Percentiles rank a stretch among this genome's conserved stretches.
Conservation (phyloP, 2,113 vertebrate species). For the Sinocyclocheilus rhinocerous region DNA sequence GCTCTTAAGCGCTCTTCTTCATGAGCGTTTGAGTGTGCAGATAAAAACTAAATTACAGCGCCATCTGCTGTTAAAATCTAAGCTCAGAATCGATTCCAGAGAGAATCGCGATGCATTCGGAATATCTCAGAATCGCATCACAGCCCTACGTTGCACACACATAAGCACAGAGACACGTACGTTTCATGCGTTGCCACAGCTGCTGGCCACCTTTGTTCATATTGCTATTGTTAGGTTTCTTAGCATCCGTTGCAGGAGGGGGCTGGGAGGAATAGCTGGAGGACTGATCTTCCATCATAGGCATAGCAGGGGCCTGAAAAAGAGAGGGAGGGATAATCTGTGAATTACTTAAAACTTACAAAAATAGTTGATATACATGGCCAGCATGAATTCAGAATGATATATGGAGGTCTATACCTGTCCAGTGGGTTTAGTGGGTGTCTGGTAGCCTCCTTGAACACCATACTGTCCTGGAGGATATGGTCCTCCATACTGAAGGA, state of each 20-base stretch:
- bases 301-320: conserved; percentile 70
- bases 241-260: conserved; percentile 67
- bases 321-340: not conserved
- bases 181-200: conserved; percentile 86
- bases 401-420: conserved; percentile 65
- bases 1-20: no score
- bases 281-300: conserved; percentile 75
- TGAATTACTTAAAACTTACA: not conserved
- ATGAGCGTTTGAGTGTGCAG: no score
- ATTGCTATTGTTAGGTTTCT: conserved; percentile 70
- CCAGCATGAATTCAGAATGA: not conserved
- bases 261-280: conserved; percentile 73
- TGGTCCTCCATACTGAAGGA: conserved; percentile 74
- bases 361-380: not conserved
- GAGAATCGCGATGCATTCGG: no score
- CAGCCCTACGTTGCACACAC: not conserved
- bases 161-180: conserved; percentile 58
- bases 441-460: conserved; percentile 72
- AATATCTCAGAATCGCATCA: no score
- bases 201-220: conserved; percentile 80
- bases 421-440: conserved; percentile 74
- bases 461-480: conserved; percentile 84
- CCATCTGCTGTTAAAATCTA: no score
- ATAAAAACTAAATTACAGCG: no score
- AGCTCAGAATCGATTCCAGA: no score